These are phyloP conservation scores for Augiades crinisus DNA, from an alignment of 2,888 invertebrate genomes.

Conservation along the genomic window DNA sequence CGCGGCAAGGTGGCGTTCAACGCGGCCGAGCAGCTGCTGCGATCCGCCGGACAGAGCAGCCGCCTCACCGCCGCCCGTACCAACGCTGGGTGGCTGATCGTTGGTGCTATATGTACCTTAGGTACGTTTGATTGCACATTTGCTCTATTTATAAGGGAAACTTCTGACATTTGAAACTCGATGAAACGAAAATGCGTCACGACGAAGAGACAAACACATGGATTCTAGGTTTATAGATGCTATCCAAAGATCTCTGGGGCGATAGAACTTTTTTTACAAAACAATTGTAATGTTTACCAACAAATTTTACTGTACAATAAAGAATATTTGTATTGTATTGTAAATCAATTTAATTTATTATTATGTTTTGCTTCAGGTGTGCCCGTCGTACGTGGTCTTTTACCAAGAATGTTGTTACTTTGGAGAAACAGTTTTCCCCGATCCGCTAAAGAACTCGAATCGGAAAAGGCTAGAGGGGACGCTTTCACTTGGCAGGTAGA, in stretches of 20 bases:
- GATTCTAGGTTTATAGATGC: no score
- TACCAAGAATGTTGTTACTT: conserved; percentile 95
- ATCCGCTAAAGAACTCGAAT: conserved; percentile 97
- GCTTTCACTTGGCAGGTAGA: conserved; percentile 98
- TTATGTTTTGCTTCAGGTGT: conserved; percentile 80
- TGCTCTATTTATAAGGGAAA: no score
- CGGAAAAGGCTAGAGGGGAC: conserved; percentile 97
- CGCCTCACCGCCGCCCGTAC: conserved; percentile 96
- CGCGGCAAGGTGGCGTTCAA: conserved; percentile 99
- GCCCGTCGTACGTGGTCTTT: conserved; percentile 94
- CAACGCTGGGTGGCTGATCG: conserved; percentile 98
- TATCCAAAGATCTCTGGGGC: no score
- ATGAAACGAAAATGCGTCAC: no score
- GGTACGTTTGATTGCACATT: no score
- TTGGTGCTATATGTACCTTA: conserved; percentile 97
- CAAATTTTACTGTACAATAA: no score
- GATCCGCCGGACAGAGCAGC: conserved; percentile 98
- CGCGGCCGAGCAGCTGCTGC: conserved; percentile 96
- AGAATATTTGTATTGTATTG: no score
- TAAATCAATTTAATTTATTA: no score
- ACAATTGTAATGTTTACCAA: no score
- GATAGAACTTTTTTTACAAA: no score
- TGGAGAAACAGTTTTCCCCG: conserved; percentile 99
- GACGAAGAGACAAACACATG: no score
- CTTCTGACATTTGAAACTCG: no score